Conservation (phyloP, 2,113 vertebrate genomes). For the Ailurus styani region DNA sequence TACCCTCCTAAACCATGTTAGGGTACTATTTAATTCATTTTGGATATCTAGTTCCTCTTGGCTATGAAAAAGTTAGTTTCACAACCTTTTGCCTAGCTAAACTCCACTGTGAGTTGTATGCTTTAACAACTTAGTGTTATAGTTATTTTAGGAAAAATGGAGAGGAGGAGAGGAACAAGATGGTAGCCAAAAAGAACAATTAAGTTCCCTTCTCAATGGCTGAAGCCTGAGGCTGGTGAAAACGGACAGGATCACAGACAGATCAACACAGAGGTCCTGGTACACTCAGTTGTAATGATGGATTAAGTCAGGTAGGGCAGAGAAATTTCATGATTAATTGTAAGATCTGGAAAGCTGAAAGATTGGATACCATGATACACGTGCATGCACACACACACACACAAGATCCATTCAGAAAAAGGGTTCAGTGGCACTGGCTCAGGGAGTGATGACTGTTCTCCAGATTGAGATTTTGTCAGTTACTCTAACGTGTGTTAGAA, state of each 20-base stretch:
- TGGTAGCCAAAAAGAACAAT: background rate
- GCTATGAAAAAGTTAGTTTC: background rate
- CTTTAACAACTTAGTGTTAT: background rate
- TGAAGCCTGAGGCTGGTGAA: background rate
- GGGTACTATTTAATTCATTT: background rate
- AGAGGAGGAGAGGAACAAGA: background rate
- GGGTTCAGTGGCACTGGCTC: rapidly evolving
- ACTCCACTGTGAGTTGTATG: background rate
- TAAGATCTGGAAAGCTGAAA: background rate
- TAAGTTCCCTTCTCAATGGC: background rate
- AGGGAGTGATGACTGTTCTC: background rate
- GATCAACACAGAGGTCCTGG: background rate
- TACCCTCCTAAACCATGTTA: background rate
- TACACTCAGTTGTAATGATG: background rate
- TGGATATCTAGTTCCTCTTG: too few relatives aligned
- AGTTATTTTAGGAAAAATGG: background rate
- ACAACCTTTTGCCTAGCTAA: background rate
- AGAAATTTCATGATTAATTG: background rate
- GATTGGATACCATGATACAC: background rate
- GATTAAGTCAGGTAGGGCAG: background rate
- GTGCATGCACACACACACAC: background rate
- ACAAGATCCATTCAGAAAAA: background rate
- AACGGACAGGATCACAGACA: background rate
- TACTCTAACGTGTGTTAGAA: background rate
- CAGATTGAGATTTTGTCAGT: background rate